Percentiles rank a stretch among this genome's conserved stretches.
phyloP scores from a whole-genome alignment of 2,113 vertebrate genomes.

The Gorilla gorilla region DNA sequence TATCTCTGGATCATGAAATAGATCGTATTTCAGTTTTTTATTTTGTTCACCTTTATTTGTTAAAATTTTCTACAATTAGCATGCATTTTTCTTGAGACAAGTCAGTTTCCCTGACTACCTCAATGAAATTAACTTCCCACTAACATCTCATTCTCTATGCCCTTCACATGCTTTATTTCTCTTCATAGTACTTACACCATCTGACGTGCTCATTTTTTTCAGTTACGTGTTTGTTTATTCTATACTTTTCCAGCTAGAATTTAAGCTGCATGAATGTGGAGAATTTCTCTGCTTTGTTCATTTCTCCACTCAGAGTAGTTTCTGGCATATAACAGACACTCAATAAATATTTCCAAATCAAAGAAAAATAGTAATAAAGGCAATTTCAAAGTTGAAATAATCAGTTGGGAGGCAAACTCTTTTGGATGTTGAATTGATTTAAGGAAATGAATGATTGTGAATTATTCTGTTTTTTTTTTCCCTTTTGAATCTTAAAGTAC shows the following conservation, averaged over 20 bases:
- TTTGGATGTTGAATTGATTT: not conserved
- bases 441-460: not conserved
- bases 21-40: not conserved
- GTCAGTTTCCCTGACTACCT: not conserved
- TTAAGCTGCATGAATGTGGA: not conserved
- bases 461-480: not conserved
- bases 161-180: not conserved
- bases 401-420: not conserved
- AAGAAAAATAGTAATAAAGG: constrained; percentile 6
- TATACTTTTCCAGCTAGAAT: not conserved
- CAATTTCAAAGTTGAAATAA: not conserved
- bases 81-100: not conserved
- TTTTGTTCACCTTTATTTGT: not conserved
- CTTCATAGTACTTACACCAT: not conserved
- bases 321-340: not conserved
- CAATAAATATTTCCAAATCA: not conserved
- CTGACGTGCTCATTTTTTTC: not conserved
- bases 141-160: not conserved
- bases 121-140: not conserved
- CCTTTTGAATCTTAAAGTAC: not conserved
- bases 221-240: not conserved
- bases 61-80: not conserved
- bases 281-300: not conserved
- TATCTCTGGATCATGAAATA: not conserved
- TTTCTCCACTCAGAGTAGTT: not conserved